Percentiles rank a stretch among this genome's conserved stretches.
phyloP scores from a whole-genome alignment of 2,113 vertebrate species.

The Bettongia penicillata region DNA sequence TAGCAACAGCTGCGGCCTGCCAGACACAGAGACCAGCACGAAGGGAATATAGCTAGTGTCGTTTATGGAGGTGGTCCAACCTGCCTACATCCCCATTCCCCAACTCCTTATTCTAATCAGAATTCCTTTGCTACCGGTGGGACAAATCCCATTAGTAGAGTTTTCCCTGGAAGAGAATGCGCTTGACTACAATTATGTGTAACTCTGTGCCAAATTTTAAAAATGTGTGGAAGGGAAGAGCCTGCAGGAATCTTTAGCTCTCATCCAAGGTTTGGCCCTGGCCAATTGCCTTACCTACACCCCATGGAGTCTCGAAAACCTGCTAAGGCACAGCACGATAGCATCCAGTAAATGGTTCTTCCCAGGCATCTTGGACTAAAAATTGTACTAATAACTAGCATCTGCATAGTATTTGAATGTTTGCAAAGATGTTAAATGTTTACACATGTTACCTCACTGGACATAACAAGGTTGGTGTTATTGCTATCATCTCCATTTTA shows the following conservation, averaged over 20 bases:
- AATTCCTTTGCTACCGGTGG: not conserved
- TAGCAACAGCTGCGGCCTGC: not conserved
- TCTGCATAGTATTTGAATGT: not conserved
- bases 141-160: slow-evolving; percentile 10
- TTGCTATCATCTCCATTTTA: not conserved
- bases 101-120: not conserved
- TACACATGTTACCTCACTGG: not conserved
- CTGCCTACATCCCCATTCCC: not conserved
- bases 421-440: not conserved
- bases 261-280: not conserved
- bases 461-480: not conserved
- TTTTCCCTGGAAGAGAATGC: not conserved
- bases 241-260: not conserved
- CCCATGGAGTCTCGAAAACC: not conserved
- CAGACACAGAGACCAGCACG: not conserved
- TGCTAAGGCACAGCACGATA: not conserved
- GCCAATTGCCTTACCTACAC: not conserved
- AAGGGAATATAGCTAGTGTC: not conserved
- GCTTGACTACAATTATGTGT: not conserved
- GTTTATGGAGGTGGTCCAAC: not conserved
- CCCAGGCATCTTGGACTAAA: not conserved
- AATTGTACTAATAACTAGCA: not conserved
- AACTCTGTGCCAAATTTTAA: not conserved
- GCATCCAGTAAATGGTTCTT: not conserved
- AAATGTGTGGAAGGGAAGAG: not conserved